Evolutionary conservation across 1,140 invertebrate species (phyloP).

Genomic region (Alviniconcha marisindica): DNA sequence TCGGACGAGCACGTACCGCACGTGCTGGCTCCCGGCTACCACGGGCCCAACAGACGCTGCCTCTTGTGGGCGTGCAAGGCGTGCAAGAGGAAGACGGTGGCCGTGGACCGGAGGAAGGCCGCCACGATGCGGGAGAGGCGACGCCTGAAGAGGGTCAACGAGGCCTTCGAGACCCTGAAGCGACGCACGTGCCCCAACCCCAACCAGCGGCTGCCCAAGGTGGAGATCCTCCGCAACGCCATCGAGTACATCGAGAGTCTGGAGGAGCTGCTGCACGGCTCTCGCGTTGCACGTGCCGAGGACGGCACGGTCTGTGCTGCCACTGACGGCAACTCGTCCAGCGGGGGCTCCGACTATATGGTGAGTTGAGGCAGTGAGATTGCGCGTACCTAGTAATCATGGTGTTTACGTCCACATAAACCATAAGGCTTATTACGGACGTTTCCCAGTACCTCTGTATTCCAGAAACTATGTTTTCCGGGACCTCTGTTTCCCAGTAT

Average conservation of each 20-base stretch:
- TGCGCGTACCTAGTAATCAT: too few species aligned
- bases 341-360: slow-evolving; percentile 70
- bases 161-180: slow-evolving; percentile 97
- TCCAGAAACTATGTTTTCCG: too few species aligned
- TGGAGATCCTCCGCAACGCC: slow-evolving; percentile 96
- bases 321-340: slow-evolving; percentile 67
- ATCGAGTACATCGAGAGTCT: slow-evolving; percentile 98
- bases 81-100: slow-evolving; percentile 95
- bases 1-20: slow-evolving; percentile 73
- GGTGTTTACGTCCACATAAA: too few species aligned
- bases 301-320: slow-evolving; percentile 49
- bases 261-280: slow-evolving; percentile 80
- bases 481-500: too few species aligned
- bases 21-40: slow-evolving; percentile 75
- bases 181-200: slow-evolving; percentile 94
- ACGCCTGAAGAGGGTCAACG: slow-evolving; percentile 96
- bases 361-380: too few species aligned
- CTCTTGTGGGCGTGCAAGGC: slow-evolving; percentile 97
- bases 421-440: too few species aligned
- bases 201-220: slow-evolving; percentile 96
- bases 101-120: slow-evolving; percentile 95
- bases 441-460: too few species aligned
- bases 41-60: slow-evolving; percentile 82
- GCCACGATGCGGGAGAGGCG: slow-evolving; percentile 95
- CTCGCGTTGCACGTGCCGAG: slow-evolving; percentile 60